These are phyloP conservation scores for Pedicia rivosa DNA, from an alignment of 2,888 invertebrate genomes.

Conservation along the genomic window DNA sequence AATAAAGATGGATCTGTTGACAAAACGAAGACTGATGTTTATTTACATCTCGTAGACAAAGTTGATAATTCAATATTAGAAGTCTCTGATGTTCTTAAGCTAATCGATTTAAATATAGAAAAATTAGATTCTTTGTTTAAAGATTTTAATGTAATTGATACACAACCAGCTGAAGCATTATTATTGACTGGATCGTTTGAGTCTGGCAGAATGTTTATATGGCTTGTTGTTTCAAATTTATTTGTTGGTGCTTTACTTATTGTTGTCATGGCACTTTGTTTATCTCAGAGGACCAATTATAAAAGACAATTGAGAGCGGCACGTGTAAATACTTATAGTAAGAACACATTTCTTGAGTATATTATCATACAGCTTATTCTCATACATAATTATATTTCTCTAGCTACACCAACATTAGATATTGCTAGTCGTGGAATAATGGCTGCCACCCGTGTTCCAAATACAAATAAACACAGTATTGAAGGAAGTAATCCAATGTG, in stretches of 20 bases:
- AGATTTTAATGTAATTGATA: conserved; percentile 88
- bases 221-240: conserved; percentile 72
- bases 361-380: no score
- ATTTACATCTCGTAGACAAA: conserved; percentile 77
- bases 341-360: no score
- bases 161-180: conserved; percentile 65
- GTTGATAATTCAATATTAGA: conserved; percentile 86
- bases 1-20: conserved; percentile 83
- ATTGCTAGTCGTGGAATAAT: conserved; percentile 33
- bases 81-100: conserved; percentile 66
- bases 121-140: conserved; percentile 75
- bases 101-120: conserved; percentile 85
- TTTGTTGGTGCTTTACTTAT: conserved; percentile 65
- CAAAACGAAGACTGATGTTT: conserved; percentile 82
- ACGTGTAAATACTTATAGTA: conserved; percentile 84
- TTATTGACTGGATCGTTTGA: conserved; percentile 43
- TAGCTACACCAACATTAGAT: conserved; percentile 36
- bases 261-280: conserved; percentile 62
- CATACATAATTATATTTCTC: no score
- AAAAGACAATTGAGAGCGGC: conserved; percentile 80
- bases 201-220: conserved; percentile 47
- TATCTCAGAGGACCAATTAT: conserved; percentile 73
- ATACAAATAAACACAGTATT: conserved; percentile 84
- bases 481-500: conserved; percentile 91
- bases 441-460: conserved; percentile 72